Evolutionary conservation across 2,113 vertebrate genomes (phyloP), one percentile per base, ranked within the genome.

Genomic region (Myxocyprinus asiaticus): DNA sequence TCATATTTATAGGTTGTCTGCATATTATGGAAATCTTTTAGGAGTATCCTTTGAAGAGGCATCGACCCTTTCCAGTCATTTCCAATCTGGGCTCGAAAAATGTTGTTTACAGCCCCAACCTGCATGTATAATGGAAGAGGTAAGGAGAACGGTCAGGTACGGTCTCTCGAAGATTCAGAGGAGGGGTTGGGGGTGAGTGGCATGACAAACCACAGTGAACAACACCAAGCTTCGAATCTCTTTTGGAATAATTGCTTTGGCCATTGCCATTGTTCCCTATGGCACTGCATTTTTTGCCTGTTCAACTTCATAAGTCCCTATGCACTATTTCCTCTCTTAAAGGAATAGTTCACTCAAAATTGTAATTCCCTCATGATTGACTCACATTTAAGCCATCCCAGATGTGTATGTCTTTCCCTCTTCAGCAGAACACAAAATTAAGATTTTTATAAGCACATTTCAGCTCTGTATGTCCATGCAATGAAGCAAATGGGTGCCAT

Each of bases 21-120:
- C 72, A 42, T 80, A 82, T 71, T 83, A 69, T 75, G 83, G 81
- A 67, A 79, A 63, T 33, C 65, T 85, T n/a, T 55, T 79, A 5
- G 59, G 59, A 50, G 44, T 74, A 3, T 50, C 77, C n/a, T 83
- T 83, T 61, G 66, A 82, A 72, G 75, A 85, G 6, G 80, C 77
- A 55, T 56, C 47, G 5, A 3, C 6, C 11, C 55, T 85, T 45
- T 72, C 73, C 9, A 69, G 56, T 11, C 48, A 67, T 17, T 81
- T 82, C 50, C 79, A 85, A 22, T 67, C 75, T n/a, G 83, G 73
- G 5, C 79, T 87, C 0, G 33, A 74, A 76, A 87, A 85, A 77
- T 83, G 79, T 15, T 85, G 83, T 77, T 84, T 82, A 66, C 53
- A 83, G 15, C 53, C 66, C 53, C 66, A 82, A 15, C 68, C 73